Evolutionary conservation across 2,888 invertebrate species (phyloP).

Genomic region (Epicampocera succincta): DNA sequence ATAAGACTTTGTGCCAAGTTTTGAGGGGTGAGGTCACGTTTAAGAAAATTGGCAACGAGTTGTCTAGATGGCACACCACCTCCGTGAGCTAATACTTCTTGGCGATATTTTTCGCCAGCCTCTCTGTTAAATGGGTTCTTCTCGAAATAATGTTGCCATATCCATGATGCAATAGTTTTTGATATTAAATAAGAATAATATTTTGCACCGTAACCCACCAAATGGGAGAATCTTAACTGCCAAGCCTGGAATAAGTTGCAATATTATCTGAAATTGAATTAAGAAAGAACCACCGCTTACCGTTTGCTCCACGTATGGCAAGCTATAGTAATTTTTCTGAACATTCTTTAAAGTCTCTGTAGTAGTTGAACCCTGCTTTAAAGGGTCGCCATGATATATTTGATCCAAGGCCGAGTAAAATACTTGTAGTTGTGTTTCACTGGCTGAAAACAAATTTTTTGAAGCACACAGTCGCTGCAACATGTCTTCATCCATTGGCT

Average conservation of each 20-base stretch:
- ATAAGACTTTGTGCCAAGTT: conserved; percentile 91
- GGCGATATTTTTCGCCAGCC: conserved; percentile 90
- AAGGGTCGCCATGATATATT: conserved; percentile 86
- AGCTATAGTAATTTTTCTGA: conserved; percentile 91
- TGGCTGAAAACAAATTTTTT: conserved; percentile 93
- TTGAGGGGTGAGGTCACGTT: conserved; percentile 88
- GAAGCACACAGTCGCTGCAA: conserved; percentile 90
- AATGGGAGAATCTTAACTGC: conserved; percentile 97
- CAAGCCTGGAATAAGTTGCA: conserved; percentile 86
- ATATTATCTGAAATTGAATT: no score
- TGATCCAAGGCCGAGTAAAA: conserved; percentile 97
- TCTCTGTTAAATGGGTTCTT: conserved; percentile 88
- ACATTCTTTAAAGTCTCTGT: conserved; percentile 89
- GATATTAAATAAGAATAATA: conserved; percentile 99
- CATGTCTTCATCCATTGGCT: conserved; percentile 90
- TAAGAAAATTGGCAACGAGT: conserved; percentile 90
- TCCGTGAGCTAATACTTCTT: conserved; percentile 91
- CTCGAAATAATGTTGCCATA: conserved; percentile 94
- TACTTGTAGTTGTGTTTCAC: conserved; percentile 93
- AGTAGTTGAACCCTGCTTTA: conserved; percentile 82
- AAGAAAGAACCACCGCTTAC: conserved; percentile 81
- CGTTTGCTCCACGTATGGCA: conserved; percentile 94
- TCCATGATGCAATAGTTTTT: conserved; percentile 94
- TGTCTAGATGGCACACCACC: conserved; percentile 92
- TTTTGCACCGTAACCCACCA: conserved; percentile 99